Base-by-base conservation (phyloP, 2,888 invertebrate species). In the Hydropsyche betteni region DNA sequence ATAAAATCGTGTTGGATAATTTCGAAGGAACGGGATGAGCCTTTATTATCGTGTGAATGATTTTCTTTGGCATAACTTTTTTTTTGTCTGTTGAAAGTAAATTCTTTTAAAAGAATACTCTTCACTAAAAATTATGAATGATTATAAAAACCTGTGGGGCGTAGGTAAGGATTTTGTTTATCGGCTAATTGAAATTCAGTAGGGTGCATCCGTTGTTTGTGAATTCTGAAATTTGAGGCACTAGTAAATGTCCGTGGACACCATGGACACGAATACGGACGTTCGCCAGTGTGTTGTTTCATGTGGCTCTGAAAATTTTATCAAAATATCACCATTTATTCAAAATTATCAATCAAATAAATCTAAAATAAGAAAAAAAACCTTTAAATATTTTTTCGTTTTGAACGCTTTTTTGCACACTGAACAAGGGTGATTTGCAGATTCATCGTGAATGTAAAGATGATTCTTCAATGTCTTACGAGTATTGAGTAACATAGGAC, bases 201-300 rank as follows among this genome's bases (percentile, higher is more conserved):
- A 4, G 81, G 81, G 76, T 82, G 82, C 82, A 82, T 82, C 1
- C 82, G 79, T 34, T 81, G 80, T 75, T 82, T 82, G 76, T 82
- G 82, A 50, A 82, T 81, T 24, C 82, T 80, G 74, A 82, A 82
- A 73, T 82, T 82, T n/a, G 81, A 81, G 14, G 81, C 81, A 73
- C 82, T 82, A 12, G 82, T 81, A 77, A 82, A 82, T 5, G 81
- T 81, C n/a, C 82, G 80, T 7, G 80, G 80, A 73, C 82, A 82
- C 78, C 81, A 82, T 8, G 81, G 81, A 70, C 82, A 82, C 0
- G 80, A 78, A 76, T 82, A 82, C 6, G 82, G 82, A 33, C 81
- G 79, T 58, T 81, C 80, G 8, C 82, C 82, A 5, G 82, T 81
- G 75, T 82, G 82, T 5, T 81, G 79, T 70, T 81, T 82, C 53